These are phyloP conservation scores for Eospalax fontanierii DNA, from an alignment of 2,797 vertebrate genomes.

Conservation along the genomic window DNA sequence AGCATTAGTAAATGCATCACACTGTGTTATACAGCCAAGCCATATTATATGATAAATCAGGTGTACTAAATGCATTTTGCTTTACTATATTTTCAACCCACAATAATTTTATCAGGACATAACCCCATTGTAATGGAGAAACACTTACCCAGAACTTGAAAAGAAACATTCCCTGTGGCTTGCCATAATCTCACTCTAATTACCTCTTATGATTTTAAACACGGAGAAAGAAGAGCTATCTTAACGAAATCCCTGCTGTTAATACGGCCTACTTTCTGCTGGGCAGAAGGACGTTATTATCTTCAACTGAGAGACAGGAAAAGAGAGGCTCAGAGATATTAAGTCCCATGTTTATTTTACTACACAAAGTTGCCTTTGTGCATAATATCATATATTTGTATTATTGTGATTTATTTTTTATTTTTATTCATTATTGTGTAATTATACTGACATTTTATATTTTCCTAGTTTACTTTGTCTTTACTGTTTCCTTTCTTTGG, in stretches of 20 bases:
- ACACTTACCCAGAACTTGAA: background rate
- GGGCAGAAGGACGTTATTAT: background rate
- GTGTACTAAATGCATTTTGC: no score
- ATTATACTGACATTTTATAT: constrained; percentile 25
- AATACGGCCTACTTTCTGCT: background rate
- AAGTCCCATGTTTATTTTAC: background rate
- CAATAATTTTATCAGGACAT: background rate
- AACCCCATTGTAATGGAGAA: background rate
- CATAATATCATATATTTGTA: background rate
- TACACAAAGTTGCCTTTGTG: background rate
- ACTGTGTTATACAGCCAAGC: no score
- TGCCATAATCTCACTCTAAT: background rate
- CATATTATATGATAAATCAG: no score
- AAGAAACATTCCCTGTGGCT: background rate
- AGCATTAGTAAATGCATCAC: no score
- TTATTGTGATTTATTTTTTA: background rate
- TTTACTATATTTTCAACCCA: no score
- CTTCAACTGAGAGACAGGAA: background rate
- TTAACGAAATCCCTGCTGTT: background rate
- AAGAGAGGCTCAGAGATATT: background rate
- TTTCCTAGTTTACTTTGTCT: background rate
- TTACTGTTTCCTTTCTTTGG: background rate
- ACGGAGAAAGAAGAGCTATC: background rate
- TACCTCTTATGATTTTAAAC: fast-evolving
- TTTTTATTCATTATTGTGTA: background rate